These are phyloP conservation scores for Yponomeuta malinellus DNA, from an alignment of 2,888 invertebrate genomes.

Conservation along the genomic window DNA sequence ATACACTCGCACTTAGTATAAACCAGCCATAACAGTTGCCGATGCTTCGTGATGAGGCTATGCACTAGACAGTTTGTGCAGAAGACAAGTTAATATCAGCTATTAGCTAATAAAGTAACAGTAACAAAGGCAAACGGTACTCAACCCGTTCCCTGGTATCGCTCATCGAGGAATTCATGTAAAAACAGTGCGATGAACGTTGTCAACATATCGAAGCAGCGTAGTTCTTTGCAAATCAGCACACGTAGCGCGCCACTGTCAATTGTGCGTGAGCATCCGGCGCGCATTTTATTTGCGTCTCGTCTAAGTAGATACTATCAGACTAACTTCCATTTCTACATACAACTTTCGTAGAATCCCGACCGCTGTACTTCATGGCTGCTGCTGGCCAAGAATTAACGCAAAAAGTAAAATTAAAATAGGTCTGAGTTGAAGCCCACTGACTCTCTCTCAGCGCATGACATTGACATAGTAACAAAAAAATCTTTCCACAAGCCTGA, in stretches of 20 bases:
- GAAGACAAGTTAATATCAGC: background rate
- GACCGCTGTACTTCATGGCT: background rate
- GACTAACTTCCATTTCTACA: slow-evolving; percentile 12
- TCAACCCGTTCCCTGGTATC: background rate
- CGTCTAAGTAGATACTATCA: slow-evolving; percentile 18
- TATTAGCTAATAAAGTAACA: background rate
- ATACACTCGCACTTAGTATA: too few species aligned
- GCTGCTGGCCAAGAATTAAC: too few species aligned
- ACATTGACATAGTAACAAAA: too few species aligned
- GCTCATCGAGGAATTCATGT: slow-evolving; percentile 11
- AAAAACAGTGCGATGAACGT: slow-evolving; percentile 9
- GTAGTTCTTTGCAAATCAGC: slow-evolving; percentile 28
- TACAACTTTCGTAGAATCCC: background rate
- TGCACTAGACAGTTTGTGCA: too few species aligned
- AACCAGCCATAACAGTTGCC: too few species aligned
- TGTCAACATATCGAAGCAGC: slow-evolving; percentile 15
- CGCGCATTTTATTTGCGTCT: slow-evolving; percentile 23
- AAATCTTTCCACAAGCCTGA: too few species aligned
- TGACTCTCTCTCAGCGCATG: too few species aligned
- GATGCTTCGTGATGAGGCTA: too few species aligned
- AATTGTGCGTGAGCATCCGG: slow-evolving; percentile 24
- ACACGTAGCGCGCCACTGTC: slow-evolving; percentile 28
- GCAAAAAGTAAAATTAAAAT: too few species aligned
- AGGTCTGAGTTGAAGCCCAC: too few species aligned
- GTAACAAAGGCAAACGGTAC: slow-evolving; percentile 3